Conservation (phyloP, 2,113 vertebrate genomes). For the Tapirus terrestris region DNA sequence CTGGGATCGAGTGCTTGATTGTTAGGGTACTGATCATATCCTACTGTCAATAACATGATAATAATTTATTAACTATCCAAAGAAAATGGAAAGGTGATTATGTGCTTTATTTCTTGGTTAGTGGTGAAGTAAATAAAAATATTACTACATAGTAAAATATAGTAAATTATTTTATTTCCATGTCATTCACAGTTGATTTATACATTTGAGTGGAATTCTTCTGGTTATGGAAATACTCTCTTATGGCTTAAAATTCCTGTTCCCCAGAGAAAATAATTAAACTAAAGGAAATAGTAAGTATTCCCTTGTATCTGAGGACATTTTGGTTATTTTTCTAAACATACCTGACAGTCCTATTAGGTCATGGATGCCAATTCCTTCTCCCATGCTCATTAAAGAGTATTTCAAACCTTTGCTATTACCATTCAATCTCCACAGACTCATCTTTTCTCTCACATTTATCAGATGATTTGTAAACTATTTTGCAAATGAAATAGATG, state of each 20-base stretch:
- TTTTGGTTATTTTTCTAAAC: neutral
- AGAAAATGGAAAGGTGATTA: neutral
- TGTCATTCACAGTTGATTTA: neutral
- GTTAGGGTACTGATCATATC: neutral
- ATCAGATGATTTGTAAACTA: too few relatives aligned
- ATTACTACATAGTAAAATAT: neutral
- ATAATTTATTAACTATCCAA: neutral
- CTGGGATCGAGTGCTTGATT: neutral
- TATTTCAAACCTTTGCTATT: neutral
- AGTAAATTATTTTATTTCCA: neutral
- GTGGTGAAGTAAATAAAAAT: neutral
- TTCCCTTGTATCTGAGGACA: neutral
- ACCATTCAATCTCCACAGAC: neutral
- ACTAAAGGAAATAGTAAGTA: neutral
- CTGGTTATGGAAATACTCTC: rapidly evolving
- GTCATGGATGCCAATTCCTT: neutral
- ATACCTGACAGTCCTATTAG: neutral
- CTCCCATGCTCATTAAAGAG: neutral
- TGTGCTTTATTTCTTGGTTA: neutral
- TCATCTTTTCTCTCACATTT: neutral
- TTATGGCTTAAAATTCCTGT: neutral
- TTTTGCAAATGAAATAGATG: neutral
- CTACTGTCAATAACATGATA: neutral
- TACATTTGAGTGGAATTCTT: neutral
- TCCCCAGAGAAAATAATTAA: neutral